Evolutionary conservation across 2,113 vertebrate species (phyloP).

Genomic region (Sinocyclocheilus maitianheensis): DNA sequence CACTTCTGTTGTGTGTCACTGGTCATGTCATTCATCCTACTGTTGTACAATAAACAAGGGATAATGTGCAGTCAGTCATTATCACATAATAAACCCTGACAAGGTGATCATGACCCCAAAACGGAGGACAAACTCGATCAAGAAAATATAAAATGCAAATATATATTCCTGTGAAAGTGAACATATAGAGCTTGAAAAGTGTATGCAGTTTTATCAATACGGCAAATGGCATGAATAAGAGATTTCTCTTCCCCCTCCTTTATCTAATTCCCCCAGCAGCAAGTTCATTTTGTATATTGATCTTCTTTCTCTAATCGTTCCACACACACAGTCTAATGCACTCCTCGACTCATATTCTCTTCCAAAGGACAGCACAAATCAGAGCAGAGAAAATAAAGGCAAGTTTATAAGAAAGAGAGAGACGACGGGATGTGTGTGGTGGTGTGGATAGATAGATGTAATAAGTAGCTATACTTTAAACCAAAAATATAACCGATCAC

Average conservation of each 20-base stretch:
- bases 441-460: not conserved
- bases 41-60: not conserved
- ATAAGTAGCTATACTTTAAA: not conserved
- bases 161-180: not conserved
- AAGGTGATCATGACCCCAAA: no score
- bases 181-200: not conserved
- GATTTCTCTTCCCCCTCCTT: slow-evolving; percentile 22
- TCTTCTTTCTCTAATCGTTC: slow-evolving; percentile 43
- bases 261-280: not conserved
- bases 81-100: no score
- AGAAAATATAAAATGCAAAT: not conserved
- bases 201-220: slow-evolving; percentile 55
- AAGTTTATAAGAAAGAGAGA: not conserved
- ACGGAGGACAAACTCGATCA: not conserved
- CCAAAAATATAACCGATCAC: not conserved
- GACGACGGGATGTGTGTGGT: not conserved
- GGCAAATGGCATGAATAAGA: slow-evolving; percentile 44
- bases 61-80: no score
- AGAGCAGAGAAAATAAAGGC: slow-evolving; percentile 40
- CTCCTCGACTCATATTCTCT: slow-evolving; percentile 51
- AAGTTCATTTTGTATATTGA: not conserved
- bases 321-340: slow-evolving; percentile 56
- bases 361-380: slow-evolving; percentile 56
- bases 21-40: not conserved
- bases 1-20: not conserved